Base-by-base conservation (phyloP, 2,113 vertebrate species). In the Ictalurus punctatus region DNA sequence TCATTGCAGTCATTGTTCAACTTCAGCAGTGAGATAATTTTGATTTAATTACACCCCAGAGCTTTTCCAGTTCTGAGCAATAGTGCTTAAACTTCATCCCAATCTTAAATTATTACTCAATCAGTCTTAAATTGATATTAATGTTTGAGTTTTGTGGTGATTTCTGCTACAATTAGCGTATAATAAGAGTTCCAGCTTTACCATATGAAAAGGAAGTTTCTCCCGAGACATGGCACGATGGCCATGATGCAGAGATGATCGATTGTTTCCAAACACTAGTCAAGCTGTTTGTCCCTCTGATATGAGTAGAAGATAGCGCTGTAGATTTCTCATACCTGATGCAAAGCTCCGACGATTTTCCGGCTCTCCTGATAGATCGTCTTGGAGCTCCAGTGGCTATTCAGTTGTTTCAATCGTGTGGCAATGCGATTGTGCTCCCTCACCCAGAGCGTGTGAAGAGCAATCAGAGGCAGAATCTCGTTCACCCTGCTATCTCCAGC, bases 361-460 rank as follows among this genome's bases (percentile, higher is more conserved):
- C 98, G 97, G 0, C 97, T 90, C 94, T 99, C 98, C 90, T 99
- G 97, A 93, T 98, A 99, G 25, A 95, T 44, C 0, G 90, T 95
- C 90, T 97, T 95, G 0, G 96, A 90, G 1, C 92, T 97, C 98
- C 98, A 99, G 93, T 98, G 97, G 10, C 67, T 0, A 0, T 99
- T 99, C 37, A 97, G 93, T n/a, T 14, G 84, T 69, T 91, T 95
- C 87, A 99, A 92, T 8, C 87, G 85, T 0, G 91, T 88, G 3
- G 96, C 97, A 83, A 99, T 90, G 16, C 97, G 96, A 90, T 99
- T 99, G 94, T 99, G 98, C 90, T 99, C 97, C 21, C 98, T 94
- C 59, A 98, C 91, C 97, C 98, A 99, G 80, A 99, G 91, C 0
- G 96, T 98, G 90, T 99, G 98, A 90, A 99, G 65, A 27, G 94